These are phyloP conservation scores for Tangara arthus DNA, from an alignment of 2,797 vertebrate species.

Conservation along the genomic window DNA sequence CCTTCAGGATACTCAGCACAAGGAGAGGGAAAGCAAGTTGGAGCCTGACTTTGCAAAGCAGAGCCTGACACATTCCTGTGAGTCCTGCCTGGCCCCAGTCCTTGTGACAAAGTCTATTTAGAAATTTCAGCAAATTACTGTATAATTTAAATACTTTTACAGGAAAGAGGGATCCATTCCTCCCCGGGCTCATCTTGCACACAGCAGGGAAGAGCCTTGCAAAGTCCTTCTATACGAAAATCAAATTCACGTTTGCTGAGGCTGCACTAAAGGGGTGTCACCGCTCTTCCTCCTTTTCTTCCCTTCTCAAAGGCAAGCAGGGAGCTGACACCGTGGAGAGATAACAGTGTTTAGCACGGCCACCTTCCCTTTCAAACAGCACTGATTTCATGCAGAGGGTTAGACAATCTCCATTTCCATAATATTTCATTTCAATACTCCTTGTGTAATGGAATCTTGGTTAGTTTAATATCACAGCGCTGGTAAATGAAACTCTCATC, in stretches of 20 bases:
- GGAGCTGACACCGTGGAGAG: neutral
- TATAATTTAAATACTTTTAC: neutral
- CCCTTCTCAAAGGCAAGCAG: neutral
- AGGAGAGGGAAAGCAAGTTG: neutral
- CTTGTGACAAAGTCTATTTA: neutral
- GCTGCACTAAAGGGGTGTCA: neutral
- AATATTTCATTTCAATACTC: constrained; percentile 4
- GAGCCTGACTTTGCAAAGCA: neutral
- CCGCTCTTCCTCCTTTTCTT: neutral
- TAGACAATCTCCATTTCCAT: neutral
- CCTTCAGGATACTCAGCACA: neutral
- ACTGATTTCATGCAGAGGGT: neutral
- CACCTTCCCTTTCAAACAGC: neutral
- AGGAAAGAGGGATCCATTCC: neutral
- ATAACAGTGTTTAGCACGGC: neutral
- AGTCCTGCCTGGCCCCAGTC: neutral
- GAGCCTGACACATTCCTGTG: neutral
- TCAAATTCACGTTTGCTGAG: neutral
- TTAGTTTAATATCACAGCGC: neutral
- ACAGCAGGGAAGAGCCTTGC: neutral
- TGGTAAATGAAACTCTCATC: constrained; percentile 21
- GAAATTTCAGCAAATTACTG: neutral
- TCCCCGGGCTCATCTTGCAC: accelerated
- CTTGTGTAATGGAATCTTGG: neutral
- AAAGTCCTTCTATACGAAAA: neutral